phyloP scores from a whole-genome alignment of 1,140 invertebrate genomes.

The Bursaphelenchus mucronatus region DNA sequence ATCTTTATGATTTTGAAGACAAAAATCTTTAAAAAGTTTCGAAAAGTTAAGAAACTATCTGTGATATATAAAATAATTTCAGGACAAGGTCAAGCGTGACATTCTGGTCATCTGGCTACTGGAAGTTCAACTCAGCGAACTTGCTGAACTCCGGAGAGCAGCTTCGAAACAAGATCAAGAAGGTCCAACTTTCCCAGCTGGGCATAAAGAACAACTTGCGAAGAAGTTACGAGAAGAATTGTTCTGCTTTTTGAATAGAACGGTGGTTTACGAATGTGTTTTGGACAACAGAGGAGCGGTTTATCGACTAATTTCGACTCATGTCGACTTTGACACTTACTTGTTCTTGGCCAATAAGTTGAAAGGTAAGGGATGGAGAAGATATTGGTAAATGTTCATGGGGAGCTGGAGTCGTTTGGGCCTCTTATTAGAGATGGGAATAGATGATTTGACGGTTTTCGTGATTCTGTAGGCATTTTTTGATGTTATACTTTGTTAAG shows the following conservation, averaged over 20 bases:
- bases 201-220: conserved; percentile 18
- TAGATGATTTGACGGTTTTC: no score
- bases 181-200: neutral
- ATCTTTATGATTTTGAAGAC: no score
- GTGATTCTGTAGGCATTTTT: no score
- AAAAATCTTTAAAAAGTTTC: no score
- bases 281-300: conserved; percentile 32
- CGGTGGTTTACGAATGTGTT: conserved; percentile 31
- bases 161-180: neutral
- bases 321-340: conserved; percentile 46
- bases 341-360: conserved; percentile 32
- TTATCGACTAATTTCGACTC: conserved; percentile 38
- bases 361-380: conserved; percentile 1
- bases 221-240: conserved; percentile 33
- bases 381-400: neutral
- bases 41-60: neutral
- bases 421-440: no score
- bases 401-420: no score
- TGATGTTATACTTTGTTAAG: no score
- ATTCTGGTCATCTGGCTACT: conserved; percentile 44
- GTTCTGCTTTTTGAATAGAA: conserved; percentile 31
- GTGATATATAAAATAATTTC: conserved; percentile 13
- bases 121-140: conserved; percentile 38
- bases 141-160: conserved; percentile 34
- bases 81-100: conserved; percentile 34